Conservation (phyloP, 2,888 invertebrate genomes). For the Ennomos fuscantarius region DNA sequence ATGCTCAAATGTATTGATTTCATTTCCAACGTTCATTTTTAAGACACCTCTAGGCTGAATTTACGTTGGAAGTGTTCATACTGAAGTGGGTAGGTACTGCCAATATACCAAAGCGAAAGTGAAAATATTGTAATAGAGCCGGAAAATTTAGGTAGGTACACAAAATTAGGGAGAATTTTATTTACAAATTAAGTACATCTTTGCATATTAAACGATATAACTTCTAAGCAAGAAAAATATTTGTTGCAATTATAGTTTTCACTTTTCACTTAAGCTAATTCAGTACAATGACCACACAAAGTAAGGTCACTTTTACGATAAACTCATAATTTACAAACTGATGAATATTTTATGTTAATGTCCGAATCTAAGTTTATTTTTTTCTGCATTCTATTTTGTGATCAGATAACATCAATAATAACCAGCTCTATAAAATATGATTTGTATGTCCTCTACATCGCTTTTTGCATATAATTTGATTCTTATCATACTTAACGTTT, state of each 20-base stretch:
- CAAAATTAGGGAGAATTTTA: too few relatives aligned
- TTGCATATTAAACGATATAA: too few relatives aligned
- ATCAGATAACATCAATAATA: constrained; percentile 22
- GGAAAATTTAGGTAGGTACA: too few relatives aligned
- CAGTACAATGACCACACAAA: too few relatives aligned
- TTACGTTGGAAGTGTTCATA: constrained; percentile 24
- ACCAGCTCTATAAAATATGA: constrained; percentile 25
- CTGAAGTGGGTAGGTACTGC: background rate
- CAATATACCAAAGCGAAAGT: too few relatives aligned
- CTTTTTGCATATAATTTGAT: constrained; percentile 21
- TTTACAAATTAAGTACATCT: too few relatives aligned
- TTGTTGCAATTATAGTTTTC: background rate
- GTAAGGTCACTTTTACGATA: background rate
- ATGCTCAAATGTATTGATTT: constrained; percentile 77
- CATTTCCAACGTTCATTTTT: constrained; percentile 75
- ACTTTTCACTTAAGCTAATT: too few relatives aligned
- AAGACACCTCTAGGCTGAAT: constrained; percentile 43
- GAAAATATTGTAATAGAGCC: too few relatives aligned
- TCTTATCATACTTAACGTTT: constrained; percentile 12
- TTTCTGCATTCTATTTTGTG: constrained; percentile 15
- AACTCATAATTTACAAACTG: constrained; percentile 1
- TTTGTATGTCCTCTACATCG: constrained; percentile 16
- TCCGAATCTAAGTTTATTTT: constrained; percentile 14
- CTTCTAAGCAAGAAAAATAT: too few relatives aligned
- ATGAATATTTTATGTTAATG: constrained; percentile 17